Base-by-base conservation (phyloP, 2,797 vertebrate genomes). In the Sebastiscus albofasciatus region DNA sequence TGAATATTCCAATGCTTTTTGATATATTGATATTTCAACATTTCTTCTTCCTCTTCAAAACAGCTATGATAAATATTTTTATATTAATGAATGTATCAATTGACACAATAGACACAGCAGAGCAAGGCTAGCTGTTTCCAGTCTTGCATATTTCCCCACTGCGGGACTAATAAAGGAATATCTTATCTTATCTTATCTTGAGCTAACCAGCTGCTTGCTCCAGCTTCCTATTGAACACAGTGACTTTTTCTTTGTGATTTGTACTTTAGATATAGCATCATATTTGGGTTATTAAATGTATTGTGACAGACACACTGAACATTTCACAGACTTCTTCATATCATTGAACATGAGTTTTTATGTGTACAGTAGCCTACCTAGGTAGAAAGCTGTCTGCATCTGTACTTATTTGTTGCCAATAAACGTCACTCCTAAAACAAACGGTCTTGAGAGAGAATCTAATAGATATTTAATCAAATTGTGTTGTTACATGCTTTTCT, bases 381-480 rank as follows among this genome's bases (percentile, higher is more conserved):
- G 49, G 14, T 59, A 67, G 55, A 71, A 82, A 71, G 54, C 29
- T 80, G 70, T 60, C 79, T 55, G 27, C 73, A 67, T 84, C 56
- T 31, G 39, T 80, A 74, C 77, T 67, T 64, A 72, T 91, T 84
- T 87, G 69, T 69, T 67, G 67, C 73, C 55, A 74, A 87, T 85
- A 83, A 84, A 89, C 59, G 79, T 77, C 67, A 49, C 24, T 52
- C 60, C 52, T 82, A 13, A 78, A 84, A 70, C 68, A 66, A 89
- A 84, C 26, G 60, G 42, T 62, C 84, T 75, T 75, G 67, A 83
- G 54, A 49, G 24, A 65, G 26, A 85, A 75, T 46, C 65, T 80
- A 86, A 85, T 85, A 67, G 36, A 84, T 69, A 6, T 75, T 83
- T 82, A 83, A 92, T 90, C 69, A 72, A 46, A 72, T 83, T 77